Base-by-base conservation (phyloP, 2,113 vertebrate genomes). In the Vanacampus margaritifer region DNA sequence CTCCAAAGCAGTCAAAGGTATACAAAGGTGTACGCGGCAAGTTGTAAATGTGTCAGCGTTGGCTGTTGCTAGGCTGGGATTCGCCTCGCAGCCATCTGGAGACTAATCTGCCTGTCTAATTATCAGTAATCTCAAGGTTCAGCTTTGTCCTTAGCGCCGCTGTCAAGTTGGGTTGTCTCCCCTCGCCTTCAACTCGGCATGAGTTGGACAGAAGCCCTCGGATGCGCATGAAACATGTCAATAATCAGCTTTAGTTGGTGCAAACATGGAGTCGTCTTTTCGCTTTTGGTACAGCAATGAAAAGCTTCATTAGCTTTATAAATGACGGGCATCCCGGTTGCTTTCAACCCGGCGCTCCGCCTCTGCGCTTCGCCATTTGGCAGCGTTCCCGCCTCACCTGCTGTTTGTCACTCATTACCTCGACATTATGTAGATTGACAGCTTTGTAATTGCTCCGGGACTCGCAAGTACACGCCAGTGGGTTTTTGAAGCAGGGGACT, bases 41-140 rank as follows among this genome's bases (percentile, higher is more conserved):
- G 61, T 67, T 63, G 69, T 70, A 64, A 67, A 74, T 46, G 65
- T 64, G 78, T 76, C 54, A 32, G 64, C 14, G 66, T 43, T 62
- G 37, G n/a, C 50, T 70, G 68, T 74, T 36, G 48, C 45, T 36
- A 45, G 70, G 65, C 74, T 8, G 48, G 68, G 80, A 79, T 86
- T 84, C 83, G 85, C 85, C 79, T 82, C 80, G 79, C 7, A n/a
- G 65, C 88, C 88, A 89, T 88, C 85, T 89, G 88, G 85, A 84
- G 69, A 69, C 72, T 89, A 88, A 89, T 89, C 88, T 84, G 71
- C 26, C 68, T 37, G 56, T 59, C 72, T 85, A 87, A 88, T 89
- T 76, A 83, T 86, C 84, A 65, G 74, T 86, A 88, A 89, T 86
- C 85, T 85, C 61, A 58, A 74, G 61, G 71, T 68, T 37, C 81